Evolutionary conservation across 2,797 vertebrate species (phyloP).

Genomic region (Paguma larvata): DNA sequence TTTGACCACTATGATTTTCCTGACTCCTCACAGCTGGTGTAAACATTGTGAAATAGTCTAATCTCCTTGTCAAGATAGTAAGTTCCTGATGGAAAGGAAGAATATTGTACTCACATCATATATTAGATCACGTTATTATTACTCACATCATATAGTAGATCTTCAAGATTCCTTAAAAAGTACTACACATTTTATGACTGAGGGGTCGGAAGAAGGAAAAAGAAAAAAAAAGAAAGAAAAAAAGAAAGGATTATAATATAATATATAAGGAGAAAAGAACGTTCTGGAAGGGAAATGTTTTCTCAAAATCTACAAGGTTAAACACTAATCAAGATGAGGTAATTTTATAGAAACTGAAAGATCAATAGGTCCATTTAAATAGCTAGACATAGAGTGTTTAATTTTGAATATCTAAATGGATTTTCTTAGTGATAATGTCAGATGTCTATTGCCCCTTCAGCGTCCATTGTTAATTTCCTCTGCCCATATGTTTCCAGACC

Average conservation of each 20-base stretch:
- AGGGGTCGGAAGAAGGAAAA: background rate
- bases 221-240: background rate
- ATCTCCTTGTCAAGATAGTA: background rate
- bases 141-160: background rate
- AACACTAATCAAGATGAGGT: slow-evolving; percentile 32
- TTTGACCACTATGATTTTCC: background rate
- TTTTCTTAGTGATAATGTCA: slow-evolving; percentile 66
- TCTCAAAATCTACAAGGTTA: slow-evolving; percentile 16
- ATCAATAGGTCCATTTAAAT: slow-evolving; percentile 50
- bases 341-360: slow-evolving; percentile 55
- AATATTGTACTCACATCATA: background rate
- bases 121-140: background rate
- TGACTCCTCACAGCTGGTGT: background rate
- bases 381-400: background rate
- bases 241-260: background rate
- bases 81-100: background rate
- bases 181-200: background rate
- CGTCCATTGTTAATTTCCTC: slow-evolving; percentile 36
- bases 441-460: slow-evolving; percentile 4
- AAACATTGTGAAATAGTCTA: background rate
- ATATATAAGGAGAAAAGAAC: background rate
- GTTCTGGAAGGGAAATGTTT: background rate
- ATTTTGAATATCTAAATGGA: slow-evolving; percentile 60
- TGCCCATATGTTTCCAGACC: background rate
- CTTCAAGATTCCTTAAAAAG: background rate